Evolutionary conservation across 2,888 invertebrate species (phyloP).

Genomic region (Matsumyia berberina): DNA sequence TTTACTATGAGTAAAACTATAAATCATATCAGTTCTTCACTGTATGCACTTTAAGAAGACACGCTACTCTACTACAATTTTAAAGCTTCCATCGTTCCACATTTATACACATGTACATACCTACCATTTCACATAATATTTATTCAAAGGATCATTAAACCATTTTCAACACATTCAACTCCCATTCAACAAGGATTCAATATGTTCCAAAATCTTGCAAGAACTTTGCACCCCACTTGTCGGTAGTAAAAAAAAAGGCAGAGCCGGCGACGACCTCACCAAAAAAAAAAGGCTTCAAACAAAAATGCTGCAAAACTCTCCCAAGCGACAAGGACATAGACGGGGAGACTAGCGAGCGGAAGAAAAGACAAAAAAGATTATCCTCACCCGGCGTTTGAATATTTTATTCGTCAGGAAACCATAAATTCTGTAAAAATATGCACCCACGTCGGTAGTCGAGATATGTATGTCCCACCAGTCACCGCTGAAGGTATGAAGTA

Average conservation of each 20-base stretch:
- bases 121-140: conserved; percentile 20
- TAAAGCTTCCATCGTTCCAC: too few relatives aligned
- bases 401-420: conserved; percentile 75
- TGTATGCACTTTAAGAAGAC: too few relatives aligned
- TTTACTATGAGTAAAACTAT: too few relatives aligned
- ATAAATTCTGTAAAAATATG: conserved; percentile 75
- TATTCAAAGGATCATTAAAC: conserved; percentile 53
- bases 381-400: conserved; percentile 73
- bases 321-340: conserved; percentile 11
- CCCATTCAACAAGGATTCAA: conserved; percentile 51
- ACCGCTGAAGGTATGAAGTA: conserved; percentile 1
- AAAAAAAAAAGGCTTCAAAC: conserved; percentile 1
- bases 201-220: conserved; percentile 47
- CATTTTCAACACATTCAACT: conserved; percentile 41
- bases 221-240: conserved; percentile 41
- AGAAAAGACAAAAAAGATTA: conserved; percentile 70
- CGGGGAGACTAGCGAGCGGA: neutral
- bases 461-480: conserved; percentile 55
- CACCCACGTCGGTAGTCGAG: conserved; percentile 64
- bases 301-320: conserved; percentile 10
- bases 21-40: too few relatives aligned
- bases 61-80: too few relatives aligned
- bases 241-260: neutral
- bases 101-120: neutral
- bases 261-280: neutral